Evolutionary conservation across 2,113 vertebrate genomes (phyloP).

Genomic region (Chionis minor): DNA sequence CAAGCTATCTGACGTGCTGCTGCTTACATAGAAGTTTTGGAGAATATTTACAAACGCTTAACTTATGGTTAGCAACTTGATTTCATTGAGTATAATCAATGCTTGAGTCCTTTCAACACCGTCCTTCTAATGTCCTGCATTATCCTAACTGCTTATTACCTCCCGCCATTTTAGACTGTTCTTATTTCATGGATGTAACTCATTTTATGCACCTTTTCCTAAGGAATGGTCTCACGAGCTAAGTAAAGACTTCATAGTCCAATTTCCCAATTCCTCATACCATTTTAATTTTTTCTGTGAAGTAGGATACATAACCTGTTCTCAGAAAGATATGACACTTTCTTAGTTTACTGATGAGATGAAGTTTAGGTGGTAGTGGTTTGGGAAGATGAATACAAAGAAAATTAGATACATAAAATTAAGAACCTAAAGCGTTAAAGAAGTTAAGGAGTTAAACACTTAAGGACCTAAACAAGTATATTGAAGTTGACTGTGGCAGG

Average conservation of each 20-base stretch:
- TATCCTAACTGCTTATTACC: not conserved
- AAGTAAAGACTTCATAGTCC: not conserved
- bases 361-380: not conserved
- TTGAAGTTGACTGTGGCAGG: not conserved
- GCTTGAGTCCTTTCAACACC: not conserved
- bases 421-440: not conserved
- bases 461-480: not conserved
- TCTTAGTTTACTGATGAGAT: not conserved
- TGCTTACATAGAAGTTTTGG: not conserved
- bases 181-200: not conserved
- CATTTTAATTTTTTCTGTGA: not conserved
- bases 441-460: not conserved
- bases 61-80: not conserved
- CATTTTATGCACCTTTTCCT: not conserved
- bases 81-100: not conserved
- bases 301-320: rapidly evolving
- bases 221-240: rapidly evolving
- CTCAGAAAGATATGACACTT: not conserved
- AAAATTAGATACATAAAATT: not conserved
- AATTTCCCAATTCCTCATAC: not conserved
- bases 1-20: not conserved
- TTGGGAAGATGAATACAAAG: not conserved
- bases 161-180: not conserved
- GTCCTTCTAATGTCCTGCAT: not conserved
- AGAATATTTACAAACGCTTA: not conserved